Evolutionary conservation across 2,113 vertebrate genomes (phyloP).

Genomic region (Dicentrarchus labrax): DNA sequence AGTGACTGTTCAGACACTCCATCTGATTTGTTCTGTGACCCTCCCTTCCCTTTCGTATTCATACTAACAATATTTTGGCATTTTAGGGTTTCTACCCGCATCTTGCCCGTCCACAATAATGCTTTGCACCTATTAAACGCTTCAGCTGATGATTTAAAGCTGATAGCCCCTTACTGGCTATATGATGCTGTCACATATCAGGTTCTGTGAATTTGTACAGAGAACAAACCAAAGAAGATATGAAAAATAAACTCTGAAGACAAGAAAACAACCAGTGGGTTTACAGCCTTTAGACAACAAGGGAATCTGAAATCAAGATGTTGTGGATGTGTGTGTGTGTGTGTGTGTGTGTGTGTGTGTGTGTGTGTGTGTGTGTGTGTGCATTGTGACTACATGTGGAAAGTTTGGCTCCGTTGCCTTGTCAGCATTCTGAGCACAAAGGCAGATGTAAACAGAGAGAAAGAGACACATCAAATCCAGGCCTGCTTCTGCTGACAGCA

Average conservation of each 20-base stretch:
- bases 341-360: constrained; percentile 17
- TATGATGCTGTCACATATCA: constrained; percentile 24
- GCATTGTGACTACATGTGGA: constrained; percentile 6
- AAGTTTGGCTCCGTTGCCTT: constrained; percentile 24
- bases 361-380: background rate
- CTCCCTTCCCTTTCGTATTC: constrained; percentile 46
- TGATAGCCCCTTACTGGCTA: constrained; percentile 27
- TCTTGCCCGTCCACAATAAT: constrained; percentile 19
- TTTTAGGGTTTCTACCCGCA: background rate
- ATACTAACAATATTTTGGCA: constrained; percentile 18
- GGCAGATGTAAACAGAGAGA: constrained; percentile 55
- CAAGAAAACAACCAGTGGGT: constrained; percentile 26
- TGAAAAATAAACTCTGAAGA: constrained; percentile 24
- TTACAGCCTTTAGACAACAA: constrained; percentile 39
- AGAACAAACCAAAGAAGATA: constrained; percentile 29
- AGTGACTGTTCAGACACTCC: constrained; percentile 51
- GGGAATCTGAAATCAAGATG: constrained; percentile 30
- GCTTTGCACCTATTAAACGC: constrained; percentile 25
- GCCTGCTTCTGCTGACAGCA: constrained; percentile 54
- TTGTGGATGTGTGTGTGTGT: background rate
- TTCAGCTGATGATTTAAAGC: constrained; percentile 55
- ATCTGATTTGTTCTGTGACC: constrained; percentile 65
- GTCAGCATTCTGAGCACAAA: constrained; percentile 70
- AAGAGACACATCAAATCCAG: constrained; percentile 38
- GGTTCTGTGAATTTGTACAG: background rate